A percentile compares a stretch with the other conserved stretches of the same genome.
Conservation (phyloP, 2,113 vertebrate species). For the Scolopax mira region DNA sequence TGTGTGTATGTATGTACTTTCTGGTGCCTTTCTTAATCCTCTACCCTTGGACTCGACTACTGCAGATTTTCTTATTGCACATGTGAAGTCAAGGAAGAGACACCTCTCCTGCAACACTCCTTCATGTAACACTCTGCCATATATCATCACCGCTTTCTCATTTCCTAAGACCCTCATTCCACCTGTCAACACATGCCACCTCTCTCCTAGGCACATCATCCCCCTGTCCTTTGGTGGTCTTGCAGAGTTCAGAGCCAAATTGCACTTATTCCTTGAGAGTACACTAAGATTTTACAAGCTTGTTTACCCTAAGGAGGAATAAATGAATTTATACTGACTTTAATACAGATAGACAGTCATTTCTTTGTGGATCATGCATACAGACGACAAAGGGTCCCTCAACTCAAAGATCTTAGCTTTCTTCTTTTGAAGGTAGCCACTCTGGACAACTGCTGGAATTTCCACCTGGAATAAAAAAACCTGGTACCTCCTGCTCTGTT, state of each 20-base stretch:
- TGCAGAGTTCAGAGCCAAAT: background rate
- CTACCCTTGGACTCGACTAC: background rate
- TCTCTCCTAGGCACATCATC: background rate
- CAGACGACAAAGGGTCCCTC: background rate
- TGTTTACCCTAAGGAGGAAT: background rate
- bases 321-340: background rate
- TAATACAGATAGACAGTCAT: background rate
- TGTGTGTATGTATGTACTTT: background rate
- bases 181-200: background rate
- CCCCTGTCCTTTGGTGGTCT: background rate
- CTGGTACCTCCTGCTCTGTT: background rate
- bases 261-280: background rate
- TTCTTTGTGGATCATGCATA: background rate
- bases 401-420: background rate
- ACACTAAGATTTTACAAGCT: background rate
- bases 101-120: background rate
- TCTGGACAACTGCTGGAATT: background rate
- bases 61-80: background rate
- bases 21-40: background rate
- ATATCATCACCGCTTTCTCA: background rate
- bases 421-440: background rate
- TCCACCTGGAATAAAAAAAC: constrained; percentile 7
- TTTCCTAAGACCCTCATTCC: background rate
- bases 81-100: background rate
- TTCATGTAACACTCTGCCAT: background rate